A percentile compares a stretch with the other conserved stretches of the same genome.
These are phyloP conservation scores for Agrotis exclamationis DNA, from an alignment of 2,888 invertebrate genomes.

Conservation along the genomic window DNA sequence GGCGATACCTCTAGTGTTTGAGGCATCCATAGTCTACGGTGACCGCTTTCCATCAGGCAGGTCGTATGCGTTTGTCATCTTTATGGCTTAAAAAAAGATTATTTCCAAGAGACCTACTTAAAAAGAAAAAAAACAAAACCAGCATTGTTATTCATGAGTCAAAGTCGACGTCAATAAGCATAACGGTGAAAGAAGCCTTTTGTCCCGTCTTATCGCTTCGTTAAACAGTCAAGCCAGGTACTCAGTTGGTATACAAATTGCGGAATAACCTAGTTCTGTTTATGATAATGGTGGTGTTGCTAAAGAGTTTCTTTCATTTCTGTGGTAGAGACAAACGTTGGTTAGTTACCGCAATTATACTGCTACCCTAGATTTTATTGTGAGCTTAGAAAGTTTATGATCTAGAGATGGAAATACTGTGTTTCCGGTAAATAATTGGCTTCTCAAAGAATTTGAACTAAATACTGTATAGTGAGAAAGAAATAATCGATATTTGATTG, in stretches of 20 bases:
- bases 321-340: slow-evolving; percentile 15
- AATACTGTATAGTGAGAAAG: background rate
- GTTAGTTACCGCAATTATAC: slow-evolving; percentile 10
- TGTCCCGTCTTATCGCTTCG: slow-evolving; percentile 46
- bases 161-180: background rate
- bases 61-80: no score
- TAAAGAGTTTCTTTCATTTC: slow-evolving; percentile 16
- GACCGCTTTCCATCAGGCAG: no score
- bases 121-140: background rate
- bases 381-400: slow-evolving; percentile 18
- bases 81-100: no score
- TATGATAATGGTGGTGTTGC: slow-evolving; percentile 17
- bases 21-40: no score
- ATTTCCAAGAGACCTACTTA: no score
- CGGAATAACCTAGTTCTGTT: slow-evolving; percentile 19
- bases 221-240: slow-evolving; percentile 34
- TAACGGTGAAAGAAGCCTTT: slow-evolving; percentile 35
- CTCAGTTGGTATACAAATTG: slow-evolving; percentile 21
- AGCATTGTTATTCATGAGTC: slow-evolving; percentile 16
- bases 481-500: background rate
- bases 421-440: background rate
- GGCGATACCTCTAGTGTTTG: no score
- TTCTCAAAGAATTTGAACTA: no score
- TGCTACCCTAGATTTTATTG: slow-evolving; percentile 6
- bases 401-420: background rate